These are phyloP conservation scores for Piaya cayana DNA, from an alignment of 2,113 vertebrate species.

Conservation along the genomic window DNA sequence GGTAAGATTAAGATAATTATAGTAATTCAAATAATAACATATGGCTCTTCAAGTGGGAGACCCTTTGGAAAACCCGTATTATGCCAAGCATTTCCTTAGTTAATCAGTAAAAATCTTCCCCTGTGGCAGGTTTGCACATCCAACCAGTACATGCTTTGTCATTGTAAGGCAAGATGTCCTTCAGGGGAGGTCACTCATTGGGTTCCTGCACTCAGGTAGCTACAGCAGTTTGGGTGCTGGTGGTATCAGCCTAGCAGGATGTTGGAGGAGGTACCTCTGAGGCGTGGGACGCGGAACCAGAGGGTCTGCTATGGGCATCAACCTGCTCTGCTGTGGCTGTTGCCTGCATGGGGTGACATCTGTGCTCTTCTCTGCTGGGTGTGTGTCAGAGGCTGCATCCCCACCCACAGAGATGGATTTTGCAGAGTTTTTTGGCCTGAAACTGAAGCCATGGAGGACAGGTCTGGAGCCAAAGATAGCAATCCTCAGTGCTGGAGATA, in stretches of 20 bases:
- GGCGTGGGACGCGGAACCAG: fast-evolving
- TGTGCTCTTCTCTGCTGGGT: not conserved
- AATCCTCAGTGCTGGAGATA: not conserved
- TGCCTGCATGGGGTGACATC: not conserved
- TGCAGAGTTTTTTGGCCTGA: not conserved
- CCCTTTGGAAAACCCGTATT: not conserved
- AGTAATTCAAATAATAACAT: not conserved
- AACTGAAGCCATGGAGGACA: not conserved
- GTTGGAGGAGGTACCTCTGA: no score
- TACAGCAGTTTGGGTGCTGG: fast-evolving
- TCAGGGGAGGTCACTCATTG: not conserved
- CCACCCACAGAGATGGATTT: not conserved
- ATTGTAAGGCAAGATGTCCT: not conserved
- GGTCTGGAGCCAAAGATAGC: not conserved
- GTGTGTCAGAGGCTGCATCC: not conserved
- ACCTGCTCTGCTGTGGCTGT: not conserved
- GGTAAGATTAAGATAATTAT: not conserved
- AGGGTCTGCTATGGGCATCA: not conserved
- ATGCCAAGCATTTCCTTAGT: not conserved
- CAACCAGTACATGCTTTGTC: not conserved
- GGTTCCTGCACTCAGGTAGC: not conserved
- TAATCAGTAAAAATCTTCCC: not conserved
- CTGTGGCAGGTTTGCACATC: not conserved
- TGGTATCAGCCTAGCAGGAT: not conserved
- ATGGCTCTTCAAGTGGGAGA: not conserved